Conservation (phyloP, 2,113 vertebrate species). For the Emydocephalus ijimae region DNA sequence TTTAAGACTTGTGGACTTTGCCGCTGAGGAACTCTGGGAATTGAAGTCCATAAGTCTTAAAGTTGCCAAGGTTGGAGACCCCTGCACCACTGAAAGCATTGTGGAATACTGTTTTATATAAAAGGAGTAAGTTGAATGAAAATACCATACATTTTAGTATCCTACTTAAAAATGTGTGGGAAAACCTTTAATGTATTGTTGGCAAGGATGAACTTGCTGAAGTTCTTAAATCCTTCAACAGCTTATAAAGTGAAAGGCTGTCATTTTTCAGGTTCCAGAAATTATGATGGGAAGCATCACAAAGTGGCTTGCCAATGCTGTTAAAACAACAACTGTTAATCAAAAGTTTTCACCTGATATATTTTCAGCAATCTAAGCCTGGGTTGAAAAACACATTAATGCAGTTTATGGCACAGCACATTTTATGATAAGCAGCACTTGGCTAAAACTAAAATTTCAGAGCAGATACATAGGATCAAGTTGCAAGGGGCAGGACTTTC, state of each 20-base stretch:
- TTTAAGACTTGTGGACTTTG: no score
- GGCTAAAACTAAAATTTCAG: background rate
- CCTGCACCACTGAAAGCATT: background rate
- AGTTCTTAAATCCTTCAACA: background rate
- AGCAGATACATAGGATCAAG: background rate
- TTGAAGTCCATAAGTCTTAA: no score
- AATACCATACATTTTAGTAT: background rate
- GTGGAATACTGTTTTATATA: background rate
- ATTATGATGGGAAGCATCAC: background rate
- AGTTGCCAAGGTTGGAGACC: no score
- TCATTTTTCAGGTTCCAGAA: background rate
- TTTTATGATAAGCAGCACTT: background rate
- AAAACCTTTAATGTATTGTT: background rate
- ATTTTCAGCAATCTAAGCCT: background rate
- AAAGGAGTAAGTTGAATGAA: background rate
- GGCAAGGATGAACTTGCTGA: background rate
- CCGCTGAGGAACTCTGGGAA: no score
- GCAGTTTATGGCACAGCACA: background rate
- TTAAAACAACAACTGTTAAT: background rate
- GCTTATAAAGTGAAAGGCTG: background rate
- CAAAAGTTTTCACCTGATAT: background rate
- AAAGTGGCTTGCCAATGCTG: background rate
- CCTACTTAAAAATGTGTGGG: background rate
- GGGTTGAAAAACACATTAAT: background rate
- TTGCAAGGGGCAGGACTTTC: background rate